A percentile compares a stretch with the other conserved stretches of the same genome.
Conservation (phyloP, 2,797 vertebrate species). For the Alauda arvensis region DNA sequence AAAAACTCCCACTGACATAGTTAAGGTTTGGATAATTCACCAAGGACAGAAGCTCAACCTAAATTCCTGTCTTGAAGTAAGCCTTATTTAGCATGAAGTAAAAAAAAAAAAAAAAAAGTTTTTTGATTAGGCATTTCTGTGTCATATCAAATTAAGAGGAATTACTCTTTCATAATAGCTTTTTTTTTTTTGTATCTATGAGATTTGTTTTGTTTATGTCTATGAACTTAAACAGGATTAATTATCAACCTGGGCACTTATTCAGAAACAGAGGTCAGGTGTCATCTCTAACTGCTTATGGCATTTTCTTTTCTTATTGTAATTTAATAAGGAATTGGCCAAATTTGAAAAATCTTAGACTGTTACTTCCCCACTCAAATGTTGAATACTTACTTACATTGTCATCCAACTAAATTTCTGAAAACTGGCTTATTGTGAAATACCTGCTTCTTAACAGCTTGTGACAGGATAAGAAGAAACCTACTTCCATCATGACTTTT, state of each 20-base stretch:
- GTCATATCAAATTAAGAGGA: constrained; percentile 5
- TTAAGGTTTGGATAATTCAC: neutral
- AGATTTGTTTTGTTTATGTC: neutral
- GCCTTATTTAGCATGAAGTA: neutral
- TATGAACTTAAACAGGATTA: constrained; percentile 6
- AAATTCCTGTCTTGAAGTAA: neutral
- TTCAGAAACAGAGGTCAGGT: neutral
- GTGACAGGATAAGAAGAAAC: neutral
- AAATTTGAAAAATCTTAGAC: neutral
- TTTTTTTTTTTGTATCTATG: neutral
- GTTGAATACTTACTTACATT: neutral
- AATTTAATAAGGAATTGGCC: neutral
- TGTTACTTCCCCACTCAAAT: neutral
- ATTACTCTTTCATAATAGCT: neutral
- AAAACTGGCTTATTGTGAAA: neutral
- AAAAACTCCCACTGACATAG: neutral
- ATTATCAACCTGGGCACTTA: neutral
- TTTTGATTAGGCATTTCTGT: neutral
- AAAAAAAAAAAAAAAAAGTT: neutral
- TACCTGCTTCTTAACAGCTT: neutral
- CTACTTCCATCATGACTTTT: neutral
- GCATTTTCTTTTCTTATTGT: neutral
- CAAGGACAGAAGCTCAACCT: neutral
- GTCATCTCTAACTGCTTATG: neutral
- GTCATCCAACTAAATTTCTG: neutral